Evolutionary conservation across 2,888 invertebrate genomes (phyloP), one percentile per base, ranked within the genome.

Genomic region (Drosophila anomelani): DNA sequence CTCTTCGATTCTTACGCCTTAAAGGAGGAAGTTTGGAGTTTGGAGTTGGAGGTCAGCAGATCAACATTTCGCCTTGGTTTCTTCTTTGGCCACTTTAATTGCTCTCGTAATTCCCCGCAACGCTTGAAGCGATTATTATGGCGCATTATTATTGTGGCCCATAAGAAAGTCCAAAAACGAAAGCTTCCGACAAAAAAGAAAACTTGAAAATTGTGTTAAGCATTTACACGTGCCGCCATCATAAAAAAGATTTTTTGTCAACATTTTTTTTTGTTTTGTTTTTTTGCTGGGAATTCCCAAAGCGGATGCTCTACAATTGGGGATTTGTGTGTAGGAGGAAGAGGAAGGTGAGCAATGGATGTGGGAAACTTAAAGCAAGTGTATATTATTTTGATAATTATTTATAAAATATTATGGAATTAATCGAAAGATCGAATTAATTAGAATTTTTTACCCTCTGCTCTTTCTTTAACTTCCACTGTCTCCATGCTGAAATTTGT

Each of bases 181-280:
- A 85, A 79, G 79, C 85, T 66, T 53, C 59, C 55, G 57, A 23
- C 51, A 57, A 69, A 67, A 69, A 39, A 69, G 70, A 56, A 66
- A 62, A 57, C 64, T 55, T 49, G 56, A 71, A 85, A 85, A 86
- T 77, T 77, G 84, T 85, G 85, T 85, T 85, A 85, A 85, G 85
- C 81, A 88, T 85, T 85, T 88, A 85, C 85, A 85, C 85, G 85
- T 81, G 85, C 88, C 80, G 76, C 75, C 56, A 51, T 77, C 82
- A 78, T 77, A 79, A 79, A 83, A 71, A 75, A 69, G 4, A 4
- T 26, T 26, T 63, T 7, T 36, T 2, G 36, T 15, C 12, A n/a
- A 47, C 26, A 26, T 26, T 26, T 26, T 23, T 20, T 20, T 20
- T 20, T 20, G 20, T 23, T 3, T 23, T 23, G 26, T 23, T 15